A percentile compares a stretch with the other conserved stretches of the same genome.
These are phyloP conservation scores for Eriosoma lanigerum DNA, from an alignment of 1,140 invertebrate genomes.

Conservation along the genomic window DNA sequence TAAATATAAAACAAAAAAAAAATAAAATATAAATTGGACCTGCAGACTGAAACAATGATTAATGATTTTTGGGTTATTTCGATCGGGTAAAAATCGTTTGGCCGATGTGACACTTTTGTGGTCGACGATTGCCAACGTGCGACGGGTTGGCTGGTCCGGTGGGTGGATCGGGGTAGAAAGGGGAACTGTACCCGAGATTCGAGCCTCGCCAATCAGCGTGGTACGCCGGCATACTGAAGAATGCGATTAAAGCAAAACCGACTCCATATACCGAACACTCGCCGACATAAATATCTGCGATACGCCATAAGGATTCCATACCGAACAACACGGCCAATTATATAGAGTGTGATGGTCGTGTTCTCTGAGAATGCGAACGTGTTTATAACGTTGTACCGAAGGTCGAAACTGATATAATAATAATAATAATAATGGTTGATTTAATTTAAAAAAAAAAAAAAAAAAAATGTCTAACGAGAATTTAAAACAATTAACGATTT, in stretches of 20 bases:
- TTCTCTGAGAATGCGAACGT: background rate
- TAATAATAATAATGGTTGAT: too few species aligned
- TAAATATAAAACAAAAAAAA: too few species aligned
- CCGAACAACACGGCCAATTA: constrained; percentile 6
- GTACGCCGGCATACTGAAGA: background rate
- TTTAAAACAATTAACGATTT: too few species aligned
- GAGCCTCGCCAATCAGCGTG: background rate
- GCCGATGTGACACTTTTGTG: background rate
- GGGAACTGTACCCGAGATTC: background rate
- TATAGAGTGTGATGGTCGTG: background rate
- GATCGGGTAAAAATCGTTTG: background rate
- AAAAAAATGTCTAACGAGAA: too few species aligned
- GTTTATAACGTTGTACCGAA: background rate
- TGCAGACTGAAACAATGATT: background rate
- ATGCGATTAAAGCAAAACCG: constrained; percentile 17
- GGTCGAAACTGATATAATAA: too few species aligned
- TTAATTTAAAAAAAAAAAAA: too few species aligned
- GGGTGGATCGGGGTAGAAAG: too few species aligned
- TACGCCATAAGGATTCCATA: background rate
- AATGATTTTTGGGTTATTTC: background rate
- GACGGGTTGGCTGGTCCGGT: too few species aligned
- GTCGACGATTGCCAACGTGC: background rate
- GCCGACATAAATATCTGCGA: background rate
- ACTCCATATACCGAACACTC: constrained; percentile 7
- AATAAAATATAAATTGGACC: too few species aligned